Conservation (phyloP, 2,113 vertebrate species). For the Argyrosomus japonicus region DNA sequence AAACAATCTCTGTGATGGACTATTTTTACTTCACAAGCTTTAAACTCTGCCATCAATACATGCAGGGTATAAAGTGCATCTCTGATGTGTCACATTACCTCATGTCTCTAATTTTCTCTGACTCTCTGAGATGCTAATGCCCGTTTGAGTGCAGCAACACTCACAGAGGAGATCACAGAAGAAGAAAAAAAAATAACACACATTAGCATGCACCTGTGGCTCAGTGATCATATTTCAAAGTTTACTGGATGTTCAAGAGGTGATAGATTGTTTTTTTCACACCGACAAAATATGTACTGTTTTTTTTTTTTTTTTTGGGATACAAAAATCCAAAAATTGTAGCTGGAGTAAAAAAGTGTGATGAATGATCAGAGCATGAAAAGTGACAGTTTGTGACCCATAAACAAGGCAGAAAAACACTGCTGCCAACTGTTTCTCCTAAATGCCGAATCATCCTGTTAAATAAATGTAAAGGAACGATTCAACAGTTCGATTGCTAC, state of each 20-base stretch:
- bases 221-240: not conserved
- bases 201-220: slow-evolving; percentile 6
- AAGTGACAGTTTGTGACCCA: not conserved
- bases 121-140: slow-evolving; percentile 46
- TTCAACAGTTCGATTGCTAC: not conserved
- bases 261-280: slow-evolving; percentile 29
- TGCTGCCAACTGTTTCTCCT: not conserved
- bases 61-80: slow-evolving; percentile 32
- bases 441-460: not conserved
- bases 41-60: slow-evolving; percentile 3
- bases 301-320: no score
- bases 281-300: not conserved
- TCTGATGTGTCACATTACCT: slow-evolving; percentile 53
- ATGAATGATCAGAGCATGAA: not conserved
- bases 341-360: not conserved
- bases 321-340: no score
- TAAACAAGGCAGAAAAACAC: not conserved
- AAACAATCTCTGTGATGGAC: not conserved
- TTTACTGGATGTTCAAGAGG: slow-evolving; percentile 20
- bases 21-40: not conserved
- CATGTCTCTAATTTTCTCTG: slow-evolving; percentile 27
- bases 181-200: not conserved
- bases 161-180: not conserved
- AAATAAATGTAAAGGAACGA: not conserved
- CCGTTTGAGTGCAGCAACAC: slow-evolving; percentile 13